phyloP scores from a whole-genome alignment of 2,113 vertebrate species.

The Anolis carolinensis region DNA sequence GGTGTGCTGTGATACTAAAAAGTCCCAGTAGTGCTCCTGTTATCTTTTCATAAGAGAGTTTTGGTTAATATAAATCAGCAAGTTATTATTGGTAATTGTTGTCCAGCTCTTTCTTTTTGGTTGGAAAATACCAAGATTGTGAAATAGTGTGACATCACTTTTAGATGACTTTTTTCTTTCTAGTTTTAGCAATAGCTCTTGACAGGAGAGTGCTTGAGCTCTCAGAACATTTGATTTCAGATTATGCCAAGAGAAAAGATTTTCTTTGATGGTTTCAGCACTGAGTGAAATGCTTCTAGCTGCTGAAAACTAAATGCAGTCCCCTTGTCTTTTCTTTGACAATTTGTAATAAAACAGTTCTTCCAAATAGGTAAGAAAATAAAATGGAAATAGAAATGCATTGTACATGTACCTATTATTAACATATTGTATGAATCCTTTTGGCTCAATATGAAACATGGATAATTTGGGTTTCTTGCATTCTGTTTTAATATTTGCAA shows the following conservation, averaged over 20 bases:
- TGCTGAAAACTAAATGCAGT: conserved; percentile 7
- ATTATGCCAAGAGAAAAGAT: conserved; percentile 5
- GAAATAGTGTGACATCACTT: not conserved
- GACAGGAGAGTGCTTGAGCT: not conserved
- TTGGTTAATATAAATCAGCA: not conserved
- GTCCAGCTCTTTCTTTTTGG: not conserved
- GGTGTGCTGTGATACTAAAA: not conserved
- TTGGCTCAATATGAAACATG: not conserved
- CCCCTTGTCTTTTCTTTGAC: not conserved
- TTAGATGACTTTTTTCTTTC: conserved; percentile 9
- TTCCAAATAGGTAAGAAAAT: not conserved
- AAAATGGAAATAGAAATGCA: not conserved
- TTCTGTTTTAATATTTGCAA: not conserved
- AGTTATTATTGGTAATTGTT: conserved; percentile 14
- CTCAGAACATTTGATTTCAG: not conserved
- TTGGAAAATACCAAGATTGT: not conserved
- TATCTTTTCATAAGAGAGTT: not conserved
- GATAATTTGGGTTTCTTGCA: not conserved
- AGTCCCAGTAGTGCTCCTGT: not conserved
- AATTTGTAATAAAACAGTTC: not conserved
- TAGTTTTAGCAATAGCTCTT: conserved; percentile 7
- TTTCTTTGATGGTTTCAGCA: not conserved
- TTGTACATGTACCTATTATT: no score
- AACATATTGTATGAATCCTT: not conserved
- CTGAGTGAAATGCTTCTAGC: conserved; percentile 4